A percentile compares a stretch with the other conserved stretches of the same genome.
Conservation (phyloP, 2,797 vertebrate species). For the Lycodopsis pacificus region DNA sequence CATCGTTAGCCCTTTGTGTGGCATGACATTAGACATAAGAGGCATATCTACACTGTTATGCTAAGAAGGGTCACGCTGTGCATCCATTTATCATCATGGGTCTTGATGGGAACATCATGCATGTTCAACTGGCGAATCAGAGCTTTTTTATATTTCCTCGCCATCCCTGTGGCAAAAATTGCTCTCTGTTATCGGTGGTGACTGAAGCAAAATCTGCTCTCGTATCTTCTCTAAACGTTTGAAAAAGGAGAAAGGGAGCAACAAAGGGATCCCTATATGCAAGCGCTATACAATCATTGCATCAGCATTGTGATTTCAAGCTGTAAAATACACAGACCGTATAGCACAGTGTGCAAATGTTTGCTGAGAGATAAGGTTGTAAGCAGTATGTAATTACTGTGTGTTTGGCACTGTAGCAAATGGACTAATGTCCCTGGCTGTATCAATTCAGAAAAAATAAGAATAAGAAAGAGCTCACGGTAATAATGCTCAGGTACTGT, state of each 20-base stretch:
- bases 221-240: conserved; percentile 14
- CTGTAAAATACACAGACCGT: not conserved
- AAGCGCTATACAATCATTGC: not conserved
- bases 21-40: conserved; percentile 16
- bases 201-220: conserved; percentile 12
- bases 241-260: conserved; percentile 8
- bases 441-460: not conserved
- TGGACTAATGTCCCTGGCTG: not conserved
- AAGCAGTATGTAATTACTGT: conserved; percentile 9
- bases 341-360: conserved; percentile 7
- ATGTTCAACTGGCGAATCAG: conserved; percentile 15
- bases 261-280: not conserved
- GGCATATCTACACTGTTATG: not conserved
- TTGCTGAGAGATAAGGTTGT: conserved; percentile 10
- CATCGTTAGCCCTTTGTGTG: conserved; percentile 34
- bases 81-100: conserved; percentile 2
- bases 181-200: conserved; percentile 26
- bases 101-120: conserved; percentile 5
- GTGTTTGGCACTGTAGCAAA: conserved; percentile 2
- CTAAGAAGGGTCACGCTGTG: conserved; percentile 6
- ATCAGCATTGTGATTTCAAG: conserved; percentile 9
- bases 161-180: conserved; percentile 23
- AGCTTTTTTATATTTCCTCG: conserved; percentile 36
- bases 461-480: conserved; percentile 4
- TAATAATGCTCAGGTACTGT: not conserved